These are phyloP conservation scores for Euspilapteryx auroguttella DNA, from an alignment of 2,888 invertebrate genomes.

Conservation along the genomic window DNA sequence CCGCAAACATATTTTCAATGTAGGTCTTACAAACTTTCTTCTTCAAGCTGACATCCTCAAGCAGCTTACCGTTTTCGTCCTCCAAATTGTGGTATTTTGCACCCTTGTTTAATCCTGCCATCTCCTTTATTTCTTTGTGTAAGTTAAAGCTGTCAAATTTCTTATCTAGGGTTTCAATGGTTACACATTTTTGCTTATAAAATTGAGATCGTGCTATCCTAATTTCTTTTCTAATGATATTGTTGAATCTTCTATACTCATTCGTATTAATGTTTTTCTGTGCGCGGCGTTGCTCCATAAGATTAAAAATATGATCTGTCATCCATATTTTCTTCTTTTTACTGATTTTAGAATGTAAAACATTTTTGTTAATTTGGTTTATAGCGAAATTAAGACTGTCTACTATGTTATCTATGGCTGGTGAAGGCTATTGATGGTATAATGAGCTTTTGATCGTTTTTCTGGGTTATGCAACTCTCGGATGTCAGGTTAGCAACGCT, in stretches of 20 bases:
- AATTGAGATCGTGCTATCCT: conserved; percentile 2
- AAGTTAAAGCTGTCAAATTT: conserved; percentile 6
- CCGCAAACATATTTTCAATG: conserved; percentile 3
- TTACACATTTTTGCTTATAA: conserved; percentile 3
- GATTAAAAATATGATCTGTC: conserved; percentile 5
- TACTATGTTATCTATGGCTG: too few relatives aligned
- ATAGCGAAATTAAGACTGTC: too few relatives aligned
- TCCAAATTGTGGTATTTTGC: conserved; percentile 1
- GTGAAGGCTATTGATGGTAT: too few relatives aligned
- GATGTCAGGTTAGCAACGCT: too few relatives aligned
- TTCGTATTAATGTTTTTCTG: neutral
- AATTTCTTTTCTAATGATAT: conserved; percentile 3
- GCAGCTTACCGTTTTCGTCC: neutral
- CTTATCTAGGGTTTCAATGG: conserved; percentile 1
- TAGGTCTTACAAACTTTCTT: conserved; percentile 5
- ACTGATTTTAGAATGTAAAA: too few relatives aligned
- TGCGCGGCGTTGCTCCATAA: conserved; percentile 6
- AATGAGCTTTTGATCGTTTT: too few relatives aligned
- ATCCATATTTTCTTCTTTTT: conserved; percentile 4
- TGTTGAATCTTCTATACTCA: neutral
- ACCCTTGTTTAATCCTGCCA: conserved; percentile 1
- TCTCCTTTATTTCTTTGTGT: conserved; percentile 5
- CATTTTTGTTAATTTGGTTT: too few relatives aligned
- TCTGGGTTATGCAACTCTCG: too few relatives aligned
- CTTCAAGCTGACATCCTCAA: neutral